Evolutionary conservation across 2,113 vertebrate genomes (phyloP).

Genomic region (Pseudonaja textilis): DNA sequence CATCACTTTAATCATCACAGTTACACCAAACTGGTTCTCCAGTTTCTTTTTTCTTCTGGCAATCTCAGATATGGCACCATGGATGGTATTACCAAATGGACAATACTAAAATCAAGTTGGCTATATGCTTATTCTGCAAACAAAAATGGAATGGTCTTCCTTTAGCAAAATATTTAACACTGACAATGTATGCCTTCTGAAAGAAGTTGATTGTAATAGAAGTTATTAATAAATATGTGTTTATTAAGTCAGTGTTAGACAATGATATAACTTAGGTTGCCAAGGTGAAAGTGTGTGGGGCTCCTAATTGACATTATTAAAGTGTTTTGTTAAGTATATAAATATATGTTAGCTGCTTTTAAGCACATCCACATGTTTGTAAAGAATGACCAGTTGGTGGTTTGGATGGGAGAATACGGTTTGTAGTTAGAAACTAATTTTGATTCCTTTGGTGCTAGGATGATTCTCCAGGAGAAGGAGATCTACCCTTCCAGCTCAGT

Average conservation of each 20-base stretch:
- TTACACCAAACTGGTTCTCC: neutral
- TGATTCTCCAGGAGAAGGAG: slow-evolving; percentile 82
- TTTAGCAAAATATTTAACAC: neutral
- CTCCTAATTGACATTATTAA: neutral
- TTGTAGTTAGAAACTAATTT: neutral
- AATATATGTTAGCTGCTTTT: no score
- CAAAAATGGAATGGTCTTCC: neutral
- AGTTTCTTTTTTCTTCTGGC: neutral
- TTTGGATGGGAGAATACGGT: neutral
- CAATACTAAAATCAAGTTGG: neutral
- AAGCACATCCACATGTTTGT: neutral
- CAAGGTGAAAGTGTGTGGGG: neutral
- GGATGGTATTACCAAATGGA: neutral
- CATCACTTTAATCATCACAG: neutral
- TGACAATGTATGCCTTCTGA: neutral
- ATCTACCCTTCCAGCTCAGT: slow-evolving; percentile 83
- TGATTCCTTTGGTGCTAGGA: slow-evolving; percentile 72
- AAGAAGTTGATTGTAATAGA: neutral
- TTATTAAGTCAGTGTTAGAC: neutral
- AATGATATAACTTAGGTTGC: neutral
- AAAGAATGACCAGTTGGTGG: neutral
- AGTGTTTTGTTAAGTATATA: neutral
- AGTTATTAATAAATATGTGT: neutral
- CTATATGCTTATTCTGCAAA: neutral
- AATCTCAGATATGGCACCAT: neutral